Evolutionary conservation across 2,888 invertebrate genomes (phyloP).

Genomic region (Gymnocheta viridis): DNA sequence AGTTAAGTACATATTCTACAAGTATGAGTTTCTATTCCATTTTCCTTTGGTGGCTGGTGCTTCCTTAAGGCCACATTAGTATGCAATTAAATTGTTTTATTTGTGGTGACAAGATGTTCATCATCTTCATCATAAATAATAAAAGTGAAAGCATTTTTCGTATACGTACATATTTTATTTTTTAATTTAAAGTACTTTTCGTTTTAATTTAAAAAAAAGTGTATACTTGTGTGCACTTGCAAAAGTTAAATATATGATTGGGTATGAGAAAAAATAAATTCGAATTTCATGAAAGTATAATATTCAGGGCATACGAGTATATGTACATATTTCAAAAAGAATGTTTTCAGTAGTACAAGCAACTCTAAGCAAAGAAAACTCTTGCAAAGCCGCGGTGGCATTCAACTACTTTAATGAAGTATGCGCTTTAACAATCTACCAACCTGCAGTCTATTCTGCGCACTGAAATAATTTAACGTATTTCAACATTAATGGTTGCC

Average conservation of each 20-base stretch:
- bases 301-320: too few species aligned
- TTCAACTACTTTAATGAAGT: too few species aligned
- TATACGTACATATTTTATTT: slow-evolving; percentile 33
- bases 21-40: slow-evolving; percentile 22
- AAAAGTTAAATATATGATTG: slow-evolving; percentile 14
- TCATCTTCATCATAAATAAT: slow-evolving; percentile 58
- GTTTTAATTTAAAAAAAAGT: slow-evolving; percentile 39
- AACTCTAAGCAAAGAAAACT: too few species aligned
- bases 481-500: too few species aligned
- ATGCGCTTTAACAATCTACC: too few species aligned
- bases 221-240: slow-evolving; percentile 42
- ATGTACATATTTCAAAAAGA: too few species aligned
- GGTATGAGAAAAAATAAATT: slow-evolving; percentile 12
- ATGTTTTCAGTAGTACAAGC: too few species aligned
- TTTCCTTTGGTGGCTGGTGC: slow-evolving; percentile 27
- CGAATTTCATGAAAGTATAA: background rate
- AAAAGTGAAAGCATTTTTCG: slow-evolving; percentile 68
- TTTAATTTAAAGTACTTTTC: slow-evolving; percentile 60
- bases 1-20: slow-evolving; percentile 41
- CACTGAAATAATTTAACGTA: too few species aligned
- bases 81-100: slow-evolving; percentile 71
- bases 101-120: slow-evolving; percentile 65
- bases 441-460: too few species aligned
- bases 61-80: slow-evolving; percentile 68
- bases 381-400: too few species aligned